Percentiles rank a stretch among this genome's conserved stretches.
phyloP scores from a whole-genome alignment of 2,888 invertebrate species.

The Cataglyphis livida region DNA sequence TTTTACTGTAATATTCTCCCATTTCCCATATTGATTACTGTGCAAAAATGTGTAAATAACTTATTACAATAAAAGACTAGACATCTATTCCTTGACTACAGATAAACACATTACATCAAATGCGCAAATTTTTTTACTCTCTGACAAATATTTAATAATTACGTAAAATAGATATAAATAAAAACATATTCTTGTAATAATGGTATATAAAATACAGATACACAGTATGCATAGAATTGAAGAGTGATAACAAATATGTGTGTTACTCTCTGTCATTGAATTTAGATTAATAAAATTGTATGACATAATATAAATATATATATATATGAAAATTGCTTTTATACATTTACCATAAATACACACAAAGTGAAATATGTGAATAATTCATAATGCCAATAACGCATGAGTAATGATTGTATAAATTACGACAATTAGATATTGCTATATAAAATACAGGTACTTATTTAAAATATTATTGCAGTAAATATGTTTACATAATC shows the following conservation, averaged over 20 bases:
- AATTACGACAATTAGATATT: slow-evolving; percentile 1
- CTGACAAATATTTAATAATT: slow-evolving; percentile 14
- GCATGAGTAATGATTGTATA: slow-evolving; percentile 1
- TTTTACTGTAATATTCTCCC: slow-evolving; percentile 1
- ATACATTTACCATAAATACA: slow-evolving; percentile 2
- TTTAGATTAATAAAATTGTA: background rate
- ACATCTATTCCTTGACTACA: slow-evolving; percentile 45
- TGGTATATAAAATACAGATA: slow-evolving; percentile 9
- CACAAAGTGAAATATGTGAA: slow-evolving; percentile 11
- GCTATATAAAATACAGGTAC: slow-evolving; percentile 23
- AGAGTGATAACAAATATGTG: background rate
- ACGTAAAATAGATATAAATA: slow-evolving; percentile 1
- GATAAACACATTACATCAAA: slow-evolving; percentile 21
- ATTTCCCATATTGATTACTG: background rate
- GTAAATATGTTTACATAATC: slow-evolving; percentile 21
- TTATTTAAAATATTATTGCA: slow-evolving; percentile 12
- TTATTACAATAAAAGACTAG: slow-evolving; percentile 54
- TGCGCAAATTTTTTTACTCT: background rate
- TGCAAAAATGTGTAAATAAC: slow-evolving; percentile 23
- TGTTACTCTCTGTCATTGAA: background rate
- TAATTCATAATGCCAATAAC: slow-evolving; percentile 26
- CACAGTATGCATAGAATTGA: background rate
- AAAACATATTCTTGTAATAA: background rate
- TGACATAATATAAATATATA: background rate
- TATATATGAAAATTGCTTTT: slow-evolving; percentile 1